Percentiles rank a stretch among this genome's conserved stretches.
These are phyloP conservation scores for Burhinus bistriatus DNA, from an alignment of 2,113 vertebrate genomes.

Conservation along the genomic window DNA sequence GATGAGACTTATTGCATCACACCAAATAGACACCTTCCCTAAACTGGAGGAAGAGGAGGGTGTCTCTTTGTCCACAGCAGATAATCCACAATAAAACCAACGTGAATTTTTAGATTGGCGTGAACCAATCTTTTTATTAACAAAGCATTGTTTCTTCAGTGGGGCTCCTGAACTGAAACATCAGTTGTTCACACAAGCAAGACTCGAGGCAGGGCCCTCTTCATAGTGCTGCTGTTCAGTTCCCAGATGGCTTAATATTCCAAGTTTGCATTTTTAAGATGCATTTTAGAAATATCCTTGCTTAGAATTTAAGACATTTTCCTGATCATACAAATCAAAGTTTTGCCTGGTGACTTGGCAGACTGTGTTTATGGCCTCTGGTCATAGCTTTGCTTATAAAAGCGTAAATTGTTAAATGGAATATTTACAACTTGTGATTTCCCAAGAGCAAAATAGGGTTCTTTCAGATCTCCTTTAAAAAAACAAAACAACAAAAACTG, in stretches of 20 bases:
- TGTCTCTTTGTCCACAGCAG: background rate
- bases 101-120: background rate
- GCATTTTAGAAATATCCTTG: constrained; percentile 5
- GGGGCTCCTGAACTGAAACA: background rate
- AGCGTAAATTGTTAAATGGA: constrained; percentile 25
- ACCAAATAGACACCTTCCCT: background rate
- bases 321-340: constrained; percentile 6
- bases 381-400: constrained; percentile 51
- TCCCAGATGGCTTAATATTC: background rate
- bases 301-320: constrained; percentile 1
- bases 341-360: constrained; percentile 13
- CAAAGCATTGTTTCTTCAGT: background rate
- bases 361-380: constrained; percentile 23
- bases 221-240: background rate
- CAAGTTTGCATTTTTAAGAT: background rate
- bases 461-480: constrained; percentile 4
- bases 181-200: background rate
- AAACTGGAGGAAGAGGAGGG: background rate
- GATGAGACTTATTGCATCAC: background rate
- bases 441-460: constrained; percentile 1
- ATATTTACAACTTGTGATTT: constrained; percentile 52
- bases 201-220: background rate
- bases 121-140: background rate
- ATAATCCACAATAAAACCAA: background rate
- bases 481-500: background rate